Conservation (phyloP, 2,113 vertebrate species). For the Halichoerus grypus region DNA sequence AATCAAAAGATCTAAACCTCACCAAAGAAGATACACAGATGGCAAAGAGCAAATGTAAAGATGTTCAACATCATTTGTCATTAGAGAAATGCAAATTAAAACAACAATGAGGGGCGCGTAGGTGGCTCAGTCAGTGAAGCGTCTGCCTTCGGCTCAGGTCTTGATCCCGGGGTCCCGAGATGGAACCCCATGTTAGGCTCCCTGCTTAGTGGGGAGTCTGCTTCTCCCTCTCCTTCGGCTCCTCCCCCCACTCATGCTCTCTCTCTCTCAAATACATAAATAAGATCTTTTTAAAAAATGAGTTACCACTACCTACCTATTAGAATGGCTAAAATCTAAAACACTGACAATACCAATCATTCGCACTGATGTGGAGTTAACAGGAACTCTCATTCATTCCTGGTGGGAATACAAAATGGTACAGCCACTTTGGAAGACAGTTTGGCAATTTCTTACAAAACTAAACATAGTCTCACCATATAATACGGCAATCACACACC, state of each 20-base stretch:
- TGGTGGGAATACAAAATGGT: background rate
- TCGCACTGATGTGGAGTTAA: background rate
- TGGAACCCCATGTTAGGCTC: too few relatives aligned
- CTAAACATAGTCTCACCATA: background rate
- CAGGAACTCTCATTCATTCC: background rate
- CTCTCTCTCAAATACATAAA: too few relatives aligned
- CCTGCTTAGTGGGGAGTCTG: too few relatives aligned
- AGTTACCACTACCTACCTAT: background rate
- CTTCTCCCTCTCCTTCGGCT: too few relatives aligned
- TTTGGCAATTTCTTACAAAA: slow-evolving; percentile 8
- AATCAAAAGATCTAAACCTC: background rate
- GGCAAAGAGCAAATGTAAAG: slow-evolving; percentile 12
- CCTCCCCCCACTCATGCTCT: too few relatives aligned
- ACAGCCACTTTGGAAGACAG: background rate
- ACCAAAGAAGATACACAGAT: slow-evolving; percentile 15
- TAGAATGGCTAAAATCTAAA: slow-evolving; percentile 12
- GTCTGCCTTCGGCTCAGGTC: too few relatives aligned
- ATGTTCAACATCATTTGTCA: background rate
- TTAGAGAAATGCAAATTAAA: background rate
- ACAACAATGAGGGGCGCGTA: too few relatives aligned
- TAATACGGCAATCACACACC: background rate
- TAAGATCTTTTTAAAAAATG: background rate
- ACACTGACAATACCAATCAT: background rate
- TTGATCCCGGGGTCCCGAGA: too few relatives aligned
- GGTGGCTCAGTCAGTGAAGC: too few relatives aligned